Evolutionary conservation across 2,888 invertebrate species (phyloP), one percentile per base, ranked within the genome.

Genomic region (Protodeltote pygarga): DNA sequence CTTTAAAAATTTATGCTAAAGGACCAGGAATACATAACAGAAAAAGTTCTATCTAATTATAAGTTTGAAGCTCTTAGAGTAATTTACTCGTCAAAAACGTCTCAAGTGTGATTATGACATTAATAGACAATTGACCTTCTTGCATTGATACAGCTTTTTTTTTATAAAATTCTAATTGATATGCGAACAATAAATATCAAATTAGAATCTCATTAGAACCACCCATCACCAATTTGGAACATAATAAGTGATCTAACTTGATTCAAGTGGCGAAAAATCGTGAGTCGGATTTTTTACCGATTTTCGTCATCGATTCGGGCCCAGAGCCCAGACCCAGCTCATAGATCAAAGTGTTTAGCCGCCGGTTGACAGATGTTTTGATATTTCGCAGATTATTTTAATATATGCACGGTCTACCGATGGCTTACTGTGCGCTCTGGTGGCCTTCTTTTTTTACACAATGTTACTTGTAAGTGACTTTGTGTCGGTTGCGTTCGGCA

Each of bases 381-480:
- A 87, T 89, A 88, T 78, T 82, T 83, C 72, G 78, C 82, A 81
- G 81, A 88, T 87, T 83, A 85, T 82, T 79, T 83, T 85, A 87
- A 85, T 87, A 55, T 86, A 87, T 89, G 79, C 89, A 86, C 71
- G 85, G 85, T n/a, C n/a, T n/a, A n/a, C n/a, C n/a, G n/a, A 85
- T 85, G 85, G 82, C 83, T 89, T 87, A 83, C 81, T 71, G 76
- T 65, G 77, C 76, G 77, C 77, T n/a, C n/a, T 75, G 85, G 88
- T 85, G 88, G 86, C 79, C 83, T 77, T 85, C 85, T 81, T 83
- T 81, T 76, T 64, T 62, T 55, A 40, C 73, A 75, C 87, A 88
- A 89, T 82, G 87, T 89, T 79, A 88, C 79, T 84, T 82, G 84
- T 86, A 86, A 84, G 87, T 90, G 83, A 90, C 89, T 85, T 89